Evolutionary conservation across 1,140 invertebrate species (phyloP).

Genomic region (Apocrypta bakeri): DNA sequence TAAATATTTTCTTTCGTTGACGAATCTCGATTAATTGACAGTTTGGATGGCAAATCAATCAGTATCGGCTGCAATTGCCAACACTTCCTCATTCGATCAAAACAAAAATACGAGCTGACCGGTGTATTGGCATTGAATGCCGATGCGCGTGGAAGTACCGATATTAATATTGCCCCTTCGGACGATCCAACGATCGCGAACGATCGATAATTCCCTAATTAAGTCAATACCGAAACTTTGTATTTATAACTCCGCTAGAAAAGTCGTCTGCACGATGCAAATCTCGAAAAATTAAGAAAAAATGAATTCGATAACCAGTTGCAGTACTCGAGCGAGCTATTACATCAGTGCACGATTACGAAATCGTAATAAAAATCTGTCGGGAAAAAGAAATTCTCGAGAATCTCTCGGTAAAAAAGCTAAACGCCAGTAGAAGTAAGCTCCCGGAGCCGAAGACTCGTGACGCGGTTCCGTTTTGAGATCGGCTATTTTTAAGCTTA

Average conservation of each 20-base stretch:
- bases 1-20: too few relatives aligned
- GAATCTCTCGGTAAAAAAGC: background rate
- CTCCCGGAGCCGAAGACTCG: background rate
- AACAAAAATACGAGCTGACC: background rate
- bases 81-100: background rate
- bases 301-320: too few relatives aligned
- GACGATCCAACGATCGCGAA: background rate
- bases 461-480: constrained; percentile 68
- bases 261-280: too few relatives aligned
- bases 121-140: background rate
- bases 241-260: too few relatives aligned
- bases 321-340: too few relatives aligned
- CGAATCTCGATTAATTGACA: background rate
- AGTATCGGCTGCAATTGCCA: background rate
- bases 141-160: background rate
- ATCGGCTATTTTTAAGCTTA: constrained; percentile 71
- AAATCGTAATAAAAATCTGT: background rate
- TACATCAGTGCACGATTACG: background rate
- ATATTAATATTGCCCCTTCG: background rate
- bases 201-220: background rate
- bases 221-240: too few relatives aligned
- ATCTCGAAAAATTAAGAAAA: too few relatives aligned
- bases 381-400: background rate
- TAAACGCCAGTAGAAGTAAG: background rate
- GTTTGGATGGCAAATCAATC: background rate